These are phyloP conservation scores for Cheirogaleus medius DNA, from an alignment of 2,113 vertebrate species.

Conservation along the genomic window DNA sequence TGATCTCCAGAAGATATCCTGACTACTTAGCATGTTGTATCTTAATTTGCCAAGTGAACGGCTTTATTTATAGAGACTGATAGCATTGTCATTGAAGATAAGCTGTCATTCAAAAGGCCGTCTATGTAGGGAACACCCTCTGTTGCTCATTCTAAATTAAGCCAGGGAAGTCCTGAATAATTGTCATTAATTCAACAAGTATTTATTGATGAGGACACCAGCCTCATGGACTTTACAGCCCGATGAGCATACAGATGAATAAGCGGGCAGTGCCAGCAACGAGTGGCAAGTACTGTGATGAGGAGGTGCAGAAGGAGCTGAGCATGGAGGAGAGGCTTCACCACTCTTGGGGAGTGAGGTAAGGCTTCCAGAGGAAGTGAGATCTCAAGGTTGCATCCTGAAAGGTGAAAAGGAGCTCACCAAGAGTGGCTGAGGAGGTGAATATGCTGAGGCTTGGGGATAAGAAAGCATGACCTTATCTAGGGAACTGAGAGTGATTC, in stretches of 20 bases:
- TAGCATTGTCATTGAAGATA: not conserved
- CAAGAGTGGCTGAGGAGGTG: not conserved
- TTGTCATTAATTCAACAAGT: not conserved
- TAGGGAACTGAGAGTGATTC: not conserved
- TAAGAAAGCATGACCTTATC: not conserved
- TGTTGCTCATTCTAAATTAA: slow-evolving; percentile 31
- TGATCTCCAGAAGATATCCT: not conserved
- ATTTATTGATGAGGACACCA: not conserved
- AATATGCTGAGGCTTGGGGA: too few relatives aligned
- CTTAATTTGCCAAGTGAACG: not conserved
- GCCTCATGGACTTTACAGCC: not conserved
- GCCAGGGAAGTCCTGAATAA: not conserved
- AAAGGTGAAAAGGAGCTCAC: not conserved
- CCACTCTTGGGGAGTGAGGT: not conserved
- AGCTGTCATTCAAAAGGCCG: not conserved
- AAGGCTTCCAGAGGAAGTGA: not conserved
- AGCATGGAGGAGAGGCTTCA: not conserved
- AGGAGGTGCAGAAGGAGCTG: not conserved
- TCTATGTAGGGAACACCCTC: not conserved
- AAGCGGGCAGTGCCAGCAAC: not conserved
- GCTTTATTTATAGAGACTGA: slow-evolving; percentile 13
- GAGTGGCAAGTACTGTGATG: not conserved
- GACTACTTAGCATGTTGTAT: not conserved
- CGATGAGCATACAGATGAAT: not conserved
- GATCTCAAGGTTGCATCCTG: not conserved